Conservation (phyloP, 2,797 vertebrate species). For the Pseudomugil gertrudae region DNA sequence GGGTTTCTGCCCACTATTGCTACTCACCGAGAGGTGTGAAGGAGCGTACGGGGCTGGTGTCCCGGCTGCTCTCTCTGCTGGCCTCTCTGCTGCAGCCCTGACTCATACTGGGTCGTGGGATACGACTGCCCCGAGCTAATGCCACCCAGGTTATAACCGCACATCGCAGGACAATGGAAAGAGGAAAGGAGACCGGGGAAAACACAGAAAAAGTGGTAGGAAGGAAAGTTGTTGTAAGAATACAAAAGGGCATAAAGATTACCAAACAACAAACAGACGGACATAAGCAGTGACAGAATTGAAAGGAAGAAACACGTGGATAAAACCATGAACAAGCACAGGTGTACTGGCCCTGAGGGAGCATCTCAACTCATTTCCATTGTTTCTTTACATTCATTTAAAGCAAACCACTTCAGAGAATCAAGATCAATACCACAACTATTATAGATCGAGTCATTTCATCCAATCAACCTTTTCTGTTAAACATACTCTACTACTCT, state of each 20-base stretch:
- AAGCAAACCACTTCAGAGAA: background rate
- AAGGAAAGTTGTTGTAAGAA: conserved; percentile 64
- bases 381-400: background rate
- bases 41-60: conserved; percentile 96
- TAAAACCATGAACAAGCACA: conserved; percentile 53
- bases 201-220: conserved; percentile 64
- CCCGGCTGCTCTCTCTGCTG: conserved; percentile 98
- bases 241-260: conserved; percentile 38
- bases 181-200: conserved; percentile 1
- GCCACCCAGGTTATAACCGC: conserved; percentile 46
- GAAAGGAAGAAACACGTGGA: conserved; percentile 26
- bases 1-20: conserved; percentile 38
- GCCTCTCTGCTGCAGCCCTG: conserved; percentile 99
- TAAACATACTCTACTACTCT: background rate
- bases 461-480: too few species aligned
- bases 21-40: conserved; percentile 97
- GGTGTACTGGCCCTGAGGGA: conserved; percentile 19
- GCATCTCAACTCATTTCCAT: conserved; percentile 36
- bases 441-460: background rate
- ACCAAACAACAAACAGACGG: conserved; percentile 64
- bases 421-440: background rate
- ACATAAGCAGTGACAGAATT: conserved; percentile 54
- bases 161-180: conserved; percentile 24
- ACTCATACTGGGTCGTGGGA: conserved; percentile 98
- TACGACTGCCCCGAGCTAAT: conserved; percentile 97